Evolutionary conservation across 2,888 invertebrate genomes (phyloP), one percentile per base, ranked within the genome.

Genomic region (Amphiduros pacificus): DNA sequence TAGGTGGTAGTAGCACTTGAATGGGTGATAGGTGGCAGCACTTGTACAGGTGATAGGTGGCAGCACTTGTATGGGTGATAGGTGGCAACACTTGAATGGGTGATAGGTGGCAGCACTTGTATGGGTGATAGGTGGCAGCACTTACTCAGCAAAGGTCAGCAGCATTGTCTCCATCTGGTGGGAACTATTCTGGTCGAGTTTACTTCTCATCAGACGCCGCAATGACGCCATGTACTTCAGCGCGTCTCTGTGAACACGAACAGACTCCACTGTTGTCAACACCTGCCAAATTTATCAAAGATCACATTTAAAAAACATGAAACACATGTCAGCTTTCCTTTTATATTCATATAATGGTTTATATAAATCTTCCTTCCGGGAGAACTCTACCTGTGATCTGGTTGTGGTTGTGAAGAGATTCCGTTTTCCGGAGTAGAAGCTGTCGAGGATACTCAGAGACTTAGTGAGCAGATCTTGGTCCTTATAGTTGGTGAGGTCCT

Each of bases 401-500:
- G 48, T 26, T 14, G 59, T 40, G 1, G 40, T 32, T 2, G 31
- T 17, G 28, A 59, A 59, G 2, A 59, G 59, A 20, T 32, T 1
- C 20, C 32, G 53, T 22, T 59, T 59, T 3, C 36, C 26, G 1
- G 52, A 20, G 31, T 52, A 52, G 44, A 52, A 59, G 32, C 41
- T 59, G 53, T 59, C 52, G 29, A 59, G 53, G 28, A 59, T 41
- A 20, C 22, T 24, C n/a, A 59, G 40, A 11, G 52, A 17, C 44
- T 59, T 59, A 6, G 49, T 36, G 28, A 48, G 28, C 22, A 59
- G 31, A 4, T n/a, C 52, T 32, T 59, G 52, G n/a, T 51, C 32
- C 3, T 48, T 31, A 40, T 59, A 59, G 5, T 59, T 59, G 14
- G 59, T 59, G 41, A 59, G 32, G 22, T 59, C 59, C 59, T 59